A percentile compares a stretch with the other conserved stretches of the same genome.
Evolutionary conservation across 2,113 vertebrate species (phyloP).

Genomic region (Sinocyclocheilus maitianheensis): DNA sequence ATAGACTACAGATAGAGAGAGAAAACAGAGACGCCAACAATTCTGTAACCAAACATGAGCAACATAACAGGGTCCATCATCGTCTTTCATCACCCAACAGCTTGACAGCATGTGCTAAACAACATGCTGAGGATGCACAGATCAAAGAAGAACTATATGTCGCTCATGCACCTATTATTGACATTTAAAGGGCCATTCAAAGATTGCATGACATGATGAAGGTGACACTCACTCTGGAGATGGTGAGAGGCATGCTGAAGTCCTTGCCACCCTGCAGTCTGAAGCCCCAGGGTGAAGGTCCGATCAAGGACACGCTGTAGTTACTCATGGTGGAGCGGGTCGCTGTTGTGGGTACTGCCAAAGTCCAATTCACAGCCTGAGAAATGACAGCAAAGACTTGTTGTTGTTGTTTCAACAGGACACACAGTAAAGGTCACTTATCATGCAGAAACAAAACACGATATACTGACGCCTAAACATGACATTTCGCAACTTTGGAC

Average conservation of each 20-base stretch:
- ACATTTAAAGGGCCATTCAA: background rate
- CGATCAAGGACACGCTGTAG: slow-evolving; percentile 88
- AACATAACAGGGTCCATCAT: slow-evolving; percentile 50
- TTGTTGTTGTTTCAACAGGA: background rate
- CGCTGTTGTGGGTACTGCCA: slow-evolving; percentile 42
- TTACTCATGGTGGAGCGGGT: slow-evolving; percentile 83
- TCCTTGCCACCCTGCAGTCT: slow-evolving; percentile 97
- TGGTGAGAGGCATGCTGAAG: slow-evolving; percentile 94
- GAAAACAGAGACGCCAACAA: background rate
- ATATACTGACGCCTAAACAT: background rate
- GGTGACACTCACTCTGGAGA: slow-evolving; percentile 55
- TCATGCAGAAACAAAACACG: background rate
- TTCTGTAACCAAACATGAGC: slow-evolving; percentile 56
- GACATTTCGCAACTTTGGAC: background rate
- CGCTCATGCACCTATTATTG: background rate
- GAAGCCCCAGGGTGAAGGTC: slow-evolving; percentile 96
- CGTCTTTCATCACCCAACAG: slow-evolving; percentile 54
- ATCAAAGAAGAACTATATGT: background rate
- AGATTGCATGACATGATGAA: background rate
- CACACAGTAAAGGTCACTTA: background rate
- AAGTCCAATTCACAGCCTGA: slow-evolving; percentile 39
- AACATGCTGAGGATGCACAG: slow-evolving; percentile 25
- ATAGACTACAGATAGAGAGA: background rate
- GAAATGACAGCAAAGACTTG: slow-evolving; percentile 21
- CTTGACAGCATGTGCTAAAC: slow-evolving; percentile 53